Conservation (phyloP, 1,140 invertebrate genomes). For the fruit fly (Drosophila melanogaster) region Release_6_plus_ISO1_MT NC_004354.4:7263501-7264000, state of each 20-base stretch:
- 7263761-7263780: slow-evolving; percentile 55
- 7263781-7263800: slow-evolving; percentile 47
- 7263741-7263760: slow-evolving; percentile 59
- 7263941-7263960: slow-evolving; percentile 41
- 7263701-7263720: not conserved
- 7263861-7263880: slow-evolving; percentile 83
- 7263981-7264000: slow-evolving; percentile 23
- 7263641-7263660: no score
- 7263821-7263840: slow-evolving; percentile 7
- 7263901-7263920: slow-evolving; percentile 42
- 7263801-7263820: not conserved
- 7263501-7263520: slow-evolving; percentile 48
- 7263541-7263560: slow-evolving; percentile 80
- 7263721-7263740: slow-evolving; percentile 67
- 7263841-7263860: slow-evolving; percentile 81
- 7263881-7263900: slow-evolving; percentile 44
- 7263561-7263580: slow-evolving; percentile 78
- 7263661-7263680: slow-evolving; percentile 4
- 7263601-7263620: not conserved
- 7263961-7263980: slow-evolving; percentile 4
- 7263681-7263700: not conserved
- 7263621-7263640: not conserved
- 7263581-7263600: slow-evolving; percentile 68
- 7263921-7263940: slow-evolving; percentile 64
- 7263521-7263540: slow-evolving; percentile 74